Evolutionary conservation across 2,113 vertebrate species (phyloP).

Genomic region (Gymnocephalus cernua): DNA sequence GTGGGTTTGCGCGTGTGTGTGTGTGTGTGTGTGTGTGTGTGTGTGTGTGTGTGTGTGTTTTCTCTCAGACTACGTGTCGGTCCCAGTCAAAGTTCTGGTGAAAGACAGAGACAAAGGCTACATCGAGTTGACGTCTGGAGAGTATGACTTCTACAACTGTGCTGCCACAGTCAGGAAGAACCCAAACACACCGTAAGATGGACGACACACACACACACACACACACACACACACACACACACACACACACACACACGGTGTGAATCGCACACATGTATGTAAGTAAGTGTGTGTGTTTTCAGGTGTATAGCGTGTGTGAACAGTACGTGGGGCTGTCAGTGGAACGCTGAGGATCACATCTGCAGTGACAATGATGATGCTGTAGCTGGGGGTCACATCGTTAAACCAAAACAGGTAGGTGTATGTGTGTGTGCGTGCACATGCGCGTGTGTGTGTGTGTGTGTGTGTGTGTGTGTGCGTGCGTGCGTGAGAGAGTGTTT

Average conservation of each 20-base stretch:
- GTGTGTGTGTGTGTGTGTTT: slow-evolving; percentile 36
- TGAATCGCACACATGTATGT: background rate
- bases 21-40: slow-evolving; percentile 41
- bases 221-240: background rate
- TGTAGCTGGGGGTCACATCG: slow-evolving; percentile 67
- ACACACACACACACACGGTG: background rate
- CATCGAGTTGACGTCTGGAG: slow-evolving; percentile 86
- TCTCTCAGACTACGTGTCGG: slow-evolving; percentile 88
- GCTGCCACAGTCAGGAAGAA: slow-evolving; percentile 87
- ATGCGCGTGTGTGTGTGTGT: background rate
- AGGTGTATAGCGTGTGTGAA: slow-evolving; percentile 95
- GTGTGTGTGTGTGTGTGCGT: background rate
- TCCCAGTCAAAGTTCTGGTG: slow-evolving; percentile 83
- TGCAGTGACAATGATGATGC: slow-evolving; percentile 85
- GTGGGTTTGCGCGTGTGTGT: too few species aligned
- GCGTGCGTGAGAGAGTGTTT: background rate
- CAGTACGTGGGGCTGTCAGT: slow-evolving; percentile 94
- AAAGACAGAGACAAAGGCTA: too few species aligned
- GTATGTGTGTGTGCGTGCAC: background rate
- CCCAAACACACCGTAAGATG: slow-evolving; percentile 92
- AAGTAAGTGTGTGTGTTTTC: slow-evolving; percentile 30
- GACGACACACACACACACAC: background rate
- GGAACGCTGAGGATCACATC: slow-evolving; percentile 87
- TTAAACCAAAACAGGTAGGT: slow-evolving; percentile 88
- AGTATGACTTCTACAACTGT: slow-evolving; percentile 94